Evolutionary conservation across 2,113 vertebrate genomes (phyloP).

Genomic region (Salvelinus fontinalis): DNA sequence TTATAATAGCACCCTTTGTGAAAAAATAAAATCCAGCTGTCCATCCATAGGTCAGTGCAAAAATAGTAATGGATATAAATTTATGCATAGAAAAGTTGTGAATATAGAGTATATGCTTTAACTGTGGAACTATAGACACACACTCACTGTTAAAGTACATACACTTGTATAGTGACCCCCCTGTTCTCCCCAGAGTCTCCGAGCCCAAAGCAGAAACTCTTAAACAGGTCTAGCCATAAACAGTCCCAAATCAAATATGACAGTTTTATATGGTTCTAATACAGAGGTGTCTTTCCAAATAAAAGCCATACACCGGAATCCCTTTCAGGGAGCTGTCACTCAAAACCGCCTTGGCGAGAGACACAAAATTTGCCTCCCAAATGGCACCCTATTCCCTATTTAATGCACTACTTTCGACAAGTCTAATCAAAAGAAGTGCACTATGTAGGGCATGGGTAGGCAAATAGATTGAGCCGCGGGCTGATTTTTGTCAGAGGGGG

Average conservation of each 20-base stretch:
- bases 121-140: conserved; percentile 64
- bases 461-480: too few species aligned
- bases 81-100: conserved; percentile 75
- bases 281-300: conserved; percentile 43
- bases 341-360: conserved; percentile 6
- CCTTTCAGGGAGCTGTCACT: conserved; percentile 46
- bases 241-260: conserved; percentile 7
- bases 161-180: conserved; percentile 54
- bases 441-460: too few species aligned
- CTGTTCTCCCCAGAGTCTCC: conserved; percentile 34
- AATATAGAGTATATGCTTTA: conserved; percentile 63
- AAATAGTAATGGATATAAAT: conserved; percentile 74
- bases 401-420: too few species aligned
- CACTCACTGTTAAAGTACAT: conserved; percentile 37
- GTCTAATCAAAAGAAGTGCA: not conserved
- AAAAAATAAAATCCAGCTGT: conserved; percentile 77
- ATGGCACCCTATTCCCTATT: too few species aligned
- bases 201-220: conserved; percentile 37
- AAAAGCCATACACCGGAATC: conserved; percentile 24
- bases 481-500: too few species aligned
- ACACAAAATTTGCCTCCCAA: not conserved
- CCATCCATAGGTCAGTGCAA: conserved; percentile 73
- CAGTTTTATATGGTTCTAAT: conserved; percentile 45
- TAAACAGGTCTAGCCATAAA: too few species aligned
- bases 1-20: conserved; percentile 81